Percentiles rank a stretch among this genome's conserved stretches.
Evolutionary conservation across 2,888 invertebrate genomes (phyloP).

Genomic region (Drosophila lacicola): DNA sequence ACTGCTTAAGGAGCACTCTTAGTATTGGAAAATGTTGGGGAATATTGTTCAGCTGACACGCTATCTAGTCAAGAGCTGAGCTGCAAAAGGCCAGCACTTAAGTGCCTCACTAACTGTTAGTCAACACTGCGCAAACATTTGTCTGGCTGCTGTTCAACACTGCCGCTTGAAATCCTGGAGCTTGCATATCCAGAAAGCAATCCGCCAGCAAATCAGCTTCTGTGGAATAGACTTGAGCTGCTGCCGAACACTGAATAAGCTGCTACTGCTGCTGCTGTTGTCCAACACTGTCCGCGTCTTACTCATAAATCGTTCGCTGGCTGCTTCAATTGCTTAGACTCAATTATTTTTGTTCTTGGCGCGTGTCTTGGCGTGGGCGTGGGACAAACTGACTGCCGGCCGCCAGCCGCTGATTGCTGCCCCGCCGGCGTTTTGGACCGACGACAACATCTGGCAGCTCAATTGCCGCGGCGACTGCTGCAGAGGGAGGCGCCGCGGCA

Average conservation of each 20-base stretch:
- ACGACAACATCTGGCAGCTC: conserved; percentile 53
- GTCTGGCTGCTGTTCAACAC: not conserved
- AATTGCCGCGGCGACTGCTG: conserved; percentile 28
- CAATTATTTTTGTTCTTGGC: conserved; percentile 57
- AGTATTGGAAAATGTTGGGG: too few species aligned
- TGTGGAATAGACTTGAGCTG: not conserved
- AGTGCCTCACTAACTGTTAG: not conserved
- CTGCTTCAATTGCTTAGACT: conserved; percentile 31
- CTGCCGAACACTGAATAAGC: conserved; percentile 6
- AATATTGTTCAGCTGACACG: too few species aligned
- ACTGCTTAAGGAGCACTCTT: not conserved
- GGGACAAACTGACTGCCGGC: conserved; percentile 59
- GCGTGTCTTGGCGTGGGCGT: conserved; percentile 76
- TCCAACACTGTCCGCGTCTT: conserved; percentile 32
- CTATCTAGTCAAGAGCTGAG: too few species aligned
- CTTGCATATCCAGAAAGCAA: conserved; percentile 1
- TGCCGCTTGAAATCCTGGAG: not conserved
- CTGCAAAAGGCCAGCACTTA: not conserved
- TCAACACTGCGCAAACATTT: conserved; percentile 17
- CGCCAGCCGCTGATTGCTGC: conserved; percentile 35
- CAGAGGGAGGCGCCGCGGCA: not conserved
- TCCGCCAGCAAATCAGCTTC: conserved; percentile 21
- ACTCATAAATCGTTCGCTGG: conserved; percentile 23
- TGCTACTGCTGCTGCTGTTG: conserved; percentile 3
- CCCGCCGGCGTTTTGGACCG: conserved; percentile 32